Conservation (phyloP, 2,113 vertebrate species). For the Triplophysa tibetana region DNA sequence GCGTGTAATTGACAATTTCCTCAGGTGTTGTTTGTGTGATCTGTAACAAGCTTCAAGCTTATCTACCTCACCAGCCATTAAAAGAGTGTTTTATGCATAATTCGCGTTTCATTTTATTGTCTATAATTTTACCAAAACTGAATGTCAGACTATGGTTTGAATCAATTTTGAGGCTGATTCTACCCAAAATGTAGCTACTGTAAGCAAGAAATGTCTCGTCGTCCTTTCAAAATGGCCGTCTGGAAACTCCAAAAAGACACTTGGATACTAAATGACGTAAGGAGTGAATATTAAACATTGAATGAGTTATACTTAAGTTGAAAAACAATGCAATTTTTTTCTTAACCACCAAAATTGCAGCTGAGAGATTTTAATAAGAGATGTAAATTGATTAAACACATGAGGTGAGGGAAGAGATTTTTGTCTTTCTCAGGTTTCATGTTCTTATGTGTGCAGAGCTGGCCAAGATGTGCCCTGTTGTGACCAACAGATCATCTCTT, state of each 20-base stretch:
- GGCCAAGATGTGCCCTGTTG: neutral
- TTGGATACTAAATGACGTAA: no score
- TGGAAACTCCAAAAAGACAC: no score
- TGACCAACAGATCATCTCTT: conserved; percentile 14
- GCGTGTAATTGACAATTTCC: conserved; percentile 14
- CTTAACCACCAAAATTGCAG: neutral
- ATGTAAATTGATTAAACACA: neutral
- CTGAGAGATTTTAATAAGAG: neutral
- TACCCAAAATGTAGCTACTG: no score
- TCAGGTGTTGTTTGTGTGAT: neutral
- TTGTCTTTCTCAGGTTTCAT: conserved; percentile 1
- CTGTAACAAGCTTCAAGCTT: neutral
- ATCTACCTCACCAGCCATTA: neutral
- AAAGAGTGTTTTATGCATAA: neutral
- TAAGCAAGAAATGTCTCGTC: no score
- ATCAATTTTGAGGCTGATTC: no score
- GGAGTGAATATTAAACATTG: no score
- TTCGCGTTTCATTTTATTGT: no score
- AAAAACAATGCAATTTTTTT: neutral
- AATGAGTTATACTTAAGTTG: no score
- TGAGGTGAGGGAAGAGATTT: neutral
- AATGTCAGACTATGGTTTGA: no score
- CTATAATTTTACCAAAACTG: no score
- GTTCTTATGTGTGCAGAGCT: neutral
- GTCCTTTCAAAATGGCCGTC: no score